Percentiles rank a stretch among this genome's conserved stretches.
Conservation (phyloP, 2,113 vertebrate genomes). For the Eulacestoma nigropectus region DNA sequence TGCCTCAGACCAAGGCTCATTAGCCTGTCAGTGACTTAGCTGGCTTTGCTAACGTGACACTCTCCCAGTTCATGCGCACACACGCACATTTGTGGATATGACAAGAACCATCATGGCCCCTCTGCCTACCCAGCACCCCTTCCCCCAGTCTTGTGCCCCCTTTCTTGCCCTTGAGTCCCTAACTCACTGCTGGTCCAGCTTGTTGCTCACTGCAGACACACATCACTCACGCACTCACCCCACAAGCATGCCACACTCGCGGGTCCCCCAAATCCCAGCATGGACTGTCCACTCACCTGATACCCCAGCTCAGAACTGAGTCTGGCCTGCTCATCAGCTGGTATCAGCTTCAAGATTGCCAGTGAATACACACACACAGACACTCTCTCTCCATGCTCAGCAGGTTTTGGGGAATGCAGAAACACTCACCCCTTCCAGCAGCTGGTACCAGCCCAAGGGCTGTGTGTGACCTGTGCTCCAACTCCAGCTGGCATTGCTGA, state of each 20-base stretch:
- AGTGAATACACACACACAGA: background rate
- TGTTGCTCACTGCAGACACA: background rate
- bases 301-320: background rate
- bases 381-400: background rate
- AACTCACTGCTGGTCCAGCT: background rate
- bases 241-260: fast-evolving
- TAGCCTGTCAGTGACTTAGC: background rate
- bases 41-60: background rate
- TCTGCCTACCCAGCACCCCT: background rate
- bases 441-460: no score
- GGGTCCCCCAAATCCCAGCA: background rate
- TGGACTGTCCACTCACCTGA: no score
- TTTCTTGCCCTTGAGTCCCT: background rate
- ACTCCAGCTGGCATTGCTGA: background rate
- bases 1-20: background rate
- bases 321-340: background rate
- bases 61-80: background rate
- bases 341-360: background rate
- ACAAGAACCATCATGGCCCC: background rate
- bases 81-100: background rate
- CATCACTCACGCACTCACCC: background rate
- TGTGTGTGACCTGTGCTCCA: background rate
- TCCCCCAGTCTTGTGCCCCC: fast-evolving
- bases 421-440: background rate
- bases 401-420: background rate